Conservation (phyloP, 2,888 invertebrate genomes). For the Rotaria sp. region DNA sequence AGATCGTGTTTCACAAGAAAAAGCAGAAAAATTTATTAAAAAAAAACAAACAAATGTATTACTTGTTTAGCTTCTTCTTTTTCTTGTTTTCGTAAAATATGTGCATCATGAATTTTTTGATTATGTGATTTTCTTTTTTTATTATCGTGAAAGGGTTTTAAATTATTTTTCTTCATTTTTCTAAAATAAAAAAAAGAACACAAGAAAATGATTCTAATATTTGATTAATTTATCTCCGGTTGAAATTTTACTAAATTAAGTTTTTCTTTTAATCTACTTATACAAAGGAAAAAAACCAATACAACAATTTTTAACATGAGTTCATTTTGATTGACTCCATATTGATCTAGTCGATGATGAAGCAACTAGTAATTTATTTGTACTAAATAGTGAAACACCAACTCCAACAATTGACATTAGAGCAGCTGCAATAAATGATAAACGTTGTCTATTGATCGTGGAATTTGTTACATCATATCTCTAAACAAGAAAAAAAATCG, state of each 20-base stretch:
- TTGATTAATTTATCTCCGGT: background rate
- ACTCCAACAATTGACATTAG: background rate
- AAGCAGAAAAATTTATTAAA: background rate
- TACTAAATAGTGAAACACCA: conserved; percentile 15
- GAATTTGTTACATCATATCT: background rate
- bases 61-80: conserved; percentile 1
- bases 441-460: background rate
- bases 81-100: background rate
- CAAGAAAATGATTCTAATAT: background rate
- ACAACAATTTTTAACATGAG: background rate
- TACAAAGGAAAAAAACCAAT: background rate
- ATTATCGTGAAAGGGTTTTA: background rate
- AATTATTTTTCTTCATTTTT: background rate
- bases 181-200: background rate
- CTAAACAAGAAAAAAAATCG: background rate
- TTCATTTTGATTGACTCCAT: background rate
- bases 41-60: background rate
- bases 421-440: conserved; percentile 1
- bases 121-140: background rate
- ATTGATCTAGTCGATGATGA: background rate
- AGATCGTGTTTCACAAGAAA: too few species aligned
- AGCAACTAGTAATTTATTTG: background rate
- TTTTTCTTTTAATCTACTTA: background rate
- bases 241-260: background rate
- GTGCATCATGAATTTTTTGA: conserved; percentile 10